Conservation (phyloP, 2,888 invertebrate species). For the Yponomeuta malinellus region DNA sequence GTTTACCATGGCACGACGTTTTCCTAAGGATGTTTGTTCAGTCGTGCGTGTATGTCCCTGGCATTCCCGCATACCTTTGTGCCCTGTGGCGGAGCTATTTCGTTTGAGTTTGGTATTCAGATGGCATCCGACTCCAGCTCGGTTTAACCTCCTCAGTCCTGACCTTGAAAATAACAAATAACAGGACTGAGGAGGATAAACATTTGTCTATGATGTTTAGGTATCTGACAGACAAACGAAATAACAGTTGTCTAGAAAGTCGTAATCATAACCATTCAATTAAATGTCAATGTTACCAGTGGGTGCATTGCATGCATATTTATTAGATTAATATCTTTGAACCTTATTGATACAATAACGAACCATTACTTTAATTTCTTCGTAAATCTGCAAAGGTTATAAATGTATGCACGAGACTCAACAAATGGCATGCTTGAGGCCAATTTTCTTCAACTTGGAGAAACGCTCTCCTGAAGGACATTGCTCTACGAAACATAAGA, state of each 20-base stretch:
- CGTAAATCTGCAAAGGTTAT: neutral
- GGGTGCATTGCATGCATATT: neutral
- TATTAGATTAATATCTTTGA: neutral
- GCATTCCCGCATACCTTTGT: conserved; percentile 2
- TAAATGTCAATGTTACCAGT: conserved; percentile 3
- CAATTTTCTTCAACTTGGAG: conserved; percentile 27
- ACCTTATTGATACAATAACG: neutral
- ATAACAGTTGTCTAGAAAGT: neutral
- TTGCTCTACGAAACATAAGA: conserved; percentile 29
- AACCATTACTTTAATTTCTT: neutral
- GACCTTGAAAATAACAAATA: too few species aligned
- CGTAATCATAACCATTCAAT: neutral
- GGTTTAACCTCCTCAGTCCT: conserved; percentile 13
- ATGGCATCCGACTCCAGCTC: conserved; percentile 26
- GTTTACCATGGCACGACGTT: neutral
- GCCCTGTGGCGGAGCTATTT: conserved; percentile 3
- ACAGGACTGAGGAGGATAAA: conserved; percentile 20
- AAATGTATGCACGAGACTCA: neutral
- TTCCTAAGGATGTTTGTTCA: neutral
- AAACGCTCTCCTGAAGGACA: conserved; percentile 38
- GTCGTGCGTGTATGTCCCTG: conserved; percentile 5
- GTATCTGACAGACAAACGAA: neutral
- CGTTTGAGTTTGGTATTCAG: conserved; percentile 29
- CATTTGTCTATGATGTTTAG: conserved; percentile 12
- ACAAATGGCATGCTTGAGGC: conserved; percentile 12